Evolutionary conservation across 2,797 vertebrate species (phyloP), one percentile per base, ranked within the genome.

Genomic region (Remorina albescens): DNA sequence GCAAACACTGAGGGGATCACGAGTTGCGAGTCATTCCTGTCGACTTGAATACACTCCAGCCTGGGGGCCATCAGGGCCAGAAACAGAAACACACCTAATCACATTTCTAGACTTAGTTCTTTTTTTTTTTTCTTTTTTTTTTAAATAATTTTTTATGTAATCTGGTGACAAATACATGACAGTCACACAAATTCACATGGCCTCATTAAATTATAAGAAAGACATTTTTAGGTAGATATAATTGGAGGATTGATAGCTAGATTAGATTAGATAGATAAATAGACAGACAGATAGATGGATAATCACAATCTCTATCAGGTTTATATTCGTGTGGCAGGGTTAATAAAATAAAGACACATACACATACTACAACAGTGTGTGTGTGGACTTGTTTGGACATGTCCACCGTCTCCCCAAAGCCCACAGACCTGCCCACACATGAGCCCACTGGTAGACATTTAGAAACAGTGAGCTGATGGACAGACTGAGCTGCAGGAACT

Each of bases 21-120:
- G 92, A 89, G 93, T 88, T 89, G 54, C 44, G 63, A 86, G 77
- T 88, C 86, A 90, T 92, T 92, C 88, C 86, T 78, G 58, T 70
- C 71, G 72, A 87, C 36, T 79, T 82, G 88, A 88, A 36, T 76
- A 37, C 10, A 54, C 74, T 74, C 19, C 71, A 66, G 89, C 84
- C 82, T 41, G 79, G 49, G 81, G 84, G 39, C 18, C 80, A 61
- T 54, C 82, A 68, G 55, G 74, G 68, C 58, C 78, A 69, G 34
- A 67, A 66, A 10, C 11, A 68, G 36, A 64, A 55, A 60, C 37
- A 12, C 58, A 53, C 58, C 25, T 63, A 12, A 50, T 67, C 28
- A 37, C 58, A 23, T 2, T 2, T 13, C 13, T 21, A 15, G n/a
- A n/a, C n/a, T n/a, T n/a, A n/a, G n/a, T n/a, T n/a, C n/a, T n/a